A percentile compares a stretch with the other conserved stretches of the same genome.
Conservation (phyloP, 1,140 invertebrate species). For the Prorops nasuta region DNA sequence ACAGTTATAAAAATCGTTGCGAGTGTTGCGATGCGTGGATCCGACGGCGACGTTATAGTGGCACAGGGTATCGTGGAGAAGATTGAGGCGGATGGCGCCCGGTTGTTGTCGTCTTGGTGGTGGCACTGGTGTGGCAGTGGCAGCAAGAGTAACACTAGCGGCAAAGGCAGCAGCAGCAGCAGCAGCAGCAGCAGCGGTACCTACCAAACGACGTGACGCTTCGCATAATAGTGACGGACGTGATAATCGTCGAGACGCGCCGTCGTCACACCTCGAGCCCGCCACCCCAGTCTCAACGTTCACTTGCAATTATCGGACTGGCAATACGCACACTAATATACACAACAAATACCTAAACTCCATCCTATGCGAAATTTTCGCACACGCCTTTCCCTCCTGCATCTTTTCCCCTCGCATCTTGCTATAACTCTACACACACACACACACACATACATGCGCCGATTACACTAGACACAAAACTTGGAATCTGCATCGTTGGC, state of each 20-base stretch:
- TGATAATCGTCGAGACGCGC: slow-evolving; percentile 40
- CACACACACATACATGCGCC: no score
- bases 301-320: slow-evolving; percentile 25
- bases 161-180: not conserved
- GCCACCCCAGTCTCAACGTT: slow-evolving; percentile 13
- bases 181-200: not conserved
- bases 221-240: slow-evolving; percentile 45
- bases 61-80: no score
- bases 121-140: slow-evolving; percentile 4
- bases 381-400: no score
- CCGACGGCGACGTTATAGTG: slow-evolving; percentile 8
- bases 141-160: not conserved
- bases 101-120: slow-evolving; percentile 8
- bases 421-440: no score
- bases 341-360: not conserved
- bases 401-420: no score
- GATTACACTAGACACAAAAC: no score
- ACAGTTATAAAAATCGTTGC: slow-evolving; percentile 39
- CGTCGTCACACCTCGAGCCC: slow-evolving; percentile 27
- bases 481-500: no score
- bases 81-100: not conserved
- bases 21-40: slow-evolving; percentile 21
- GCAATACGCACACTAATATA: slow-evolving; percentile 1
- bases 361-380: no score
- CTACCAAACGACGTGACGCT: slow-evolving; percentile 23